Percentiles rank a stretch among this genome's conserved stretches.
Evolutionary conservation across 2,113 vertebrate species (phyloP).

Genomic region (Castor canadensis): DNA sequence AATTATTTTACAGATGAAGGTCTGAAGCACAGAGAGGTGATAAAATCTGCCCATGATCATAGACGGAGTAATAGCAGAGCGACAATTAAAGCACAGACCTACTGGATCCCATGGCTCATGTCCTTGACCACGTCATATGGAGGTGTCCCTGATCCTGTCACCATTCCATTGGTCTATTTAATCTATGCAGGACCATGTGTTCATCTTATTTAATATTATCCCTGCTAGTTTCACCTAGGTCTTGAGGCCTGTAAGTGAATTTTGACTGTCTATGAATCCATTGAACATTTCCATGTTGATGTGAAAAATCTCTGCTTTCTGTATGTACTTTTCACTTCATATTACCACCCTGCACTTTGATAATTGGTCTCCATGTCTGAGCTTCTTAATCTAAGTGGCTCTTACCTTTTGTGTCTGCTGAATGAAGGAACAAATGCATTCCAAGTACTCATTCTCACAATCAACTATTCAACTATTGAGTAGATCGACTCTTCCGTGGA

Average conservation of each 20-base stretch:
- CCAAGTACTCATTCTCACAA: not conserved
- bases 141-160: not conserved
- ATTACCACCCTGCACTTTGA: not conserved
- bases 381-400: not conserved
- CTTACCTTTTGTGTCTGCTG: not conserved
- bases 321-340: not conserved
- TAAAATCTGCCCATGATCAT: not conserved
- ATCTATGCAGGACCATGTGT: not conserved
- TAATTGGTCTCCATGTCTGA: not conserved
- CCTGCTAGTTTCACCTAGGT: not conserved
- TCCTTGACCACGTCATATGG: accelerated
- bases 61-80: not conserved
- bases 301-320: not conserved
- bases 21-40: not conserved
- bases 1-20: not conserved
- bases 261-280: not conserved
- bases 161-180: not conserved
- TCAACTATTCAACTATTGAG: not conserved
- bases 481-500: not conserved
- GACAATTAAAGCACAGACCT: accelerated
- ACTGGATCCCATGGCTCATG: accelerated
- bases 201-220: not conserved
- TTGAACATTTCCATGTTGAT: not conserved
- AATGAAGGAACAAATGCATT: not conserved
- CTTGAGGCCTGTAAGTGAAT: not conserved